Conservation (phyloP, 2,888 invertebrate species). For the Calliphora vomitoria region DNA sequence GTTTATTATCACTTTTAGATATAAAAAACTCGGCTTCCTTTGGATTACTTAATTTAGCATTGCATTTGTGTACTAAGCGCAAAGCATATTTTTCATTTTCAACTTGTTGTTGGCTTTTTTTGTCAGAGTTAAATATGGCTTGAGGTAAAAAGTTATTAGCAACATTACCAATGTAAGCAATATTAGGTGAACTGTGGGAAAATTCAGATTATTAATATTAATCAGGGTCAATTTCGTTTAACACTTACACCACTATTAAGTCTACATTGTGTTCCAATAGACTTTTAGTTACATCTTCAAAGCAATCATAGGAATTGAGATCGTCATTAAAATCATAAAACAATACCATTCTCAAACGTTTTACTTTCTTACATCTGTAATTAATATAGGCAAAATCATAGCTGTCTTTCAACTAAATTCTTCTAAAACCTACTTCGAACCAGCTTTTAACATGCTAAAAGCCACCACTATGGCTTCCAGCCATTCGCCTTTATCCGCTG, state of each 20-base stretch:
- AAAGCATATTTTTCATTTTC: slow-evolving; percentile 85
- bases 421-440: slow-evolving; percentile 77
- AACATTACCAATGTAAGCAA: slow-evolving; percentile 81
- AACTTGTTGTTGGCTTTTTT: slow-evolving; percentile 75
- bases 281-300: slow-evolving; percentile 85
- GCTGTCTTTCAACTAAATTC: neutral
- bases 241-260: slow-evolving; percentile 87
- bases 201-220: neutral
- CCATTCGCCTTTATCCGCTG: slow-evolving; percentile 87
- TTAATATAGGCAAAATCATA: neutral
- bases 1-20: slow-evolving; percentile 86
- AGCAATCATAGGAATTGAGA: slow-evolving; percentile 85
- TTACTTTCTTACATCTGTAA: slow-evolving; percentile 83
- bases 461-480: slow-evolving; percentile 87
- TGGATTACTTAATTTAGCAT: slow-evolving; percentile 85
- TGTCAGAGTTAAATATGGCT: slow-evolving; percentile 76
- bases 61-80: slow-evolving; percentile 79
- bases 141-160: slow-evolving; percentile 78
- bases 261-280: slow-evolving; percentile 86
- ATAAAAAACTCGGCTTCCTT: slow-evolving; percentile 87
- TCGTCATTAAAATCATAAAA: slow-evolving; percentile 87
- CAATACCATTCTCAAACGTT: slow-evolving; percentile 86
- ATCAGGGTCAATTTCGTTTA: neutral
- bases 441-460: slow-evolving; percentile 85
- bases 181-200: slow-evolving; percentile 81